Base-by-base conservation (phyloP, 2,113 vertebrate genomes). In the Gobio gobio region DNA sequence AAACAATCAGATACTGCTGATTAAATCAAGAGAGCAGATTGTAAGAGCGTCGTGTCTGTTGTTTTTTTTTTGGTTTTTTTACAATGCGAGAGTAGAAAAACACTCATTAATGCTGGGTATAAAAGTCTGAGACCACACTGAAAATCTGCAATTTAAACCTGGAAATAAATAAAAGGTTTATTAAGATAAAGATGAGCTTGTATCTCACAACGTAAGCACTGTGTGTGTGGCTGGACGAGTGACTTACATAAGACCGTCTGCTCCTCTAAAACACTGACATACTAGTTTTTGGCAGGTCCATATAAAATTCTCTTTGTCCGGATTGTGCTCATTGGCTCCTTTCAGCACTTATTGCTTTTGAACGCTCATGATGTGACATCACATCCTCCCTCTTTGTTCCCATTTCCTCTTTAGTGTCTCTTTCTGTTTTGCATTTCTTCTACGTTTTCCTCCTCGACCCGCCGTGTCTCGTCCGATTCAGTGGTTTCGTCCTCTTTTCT, bases 391-490 rank as follows among this genome's bases (percentile, higher is more conserved):
- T 58, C 70, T 58, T 82, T 45, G 75, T 75, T 47, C 74, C 72
- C 77, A 85, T 49, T 86, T 85, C 88, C 78, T 78, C 86, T 89
- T 81, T 83, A 88, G 82, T 87, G 51, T 61, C 66, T 9, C 29
- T 36, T 70, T 75, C 45, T n/a, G 47, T 70, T 77, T 74, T 68
- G 63, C 47, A 51, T 16, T 51, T 40, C 78, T 45, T 82, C 70
- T 6, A 7, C 91, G 74, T 36, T 89, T 14, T 61, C 47, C 70
- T 61, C 47, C 63, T 33, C 47, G 6, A n/a, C 36, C 64, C 16
- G 36, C 45, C 36, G 14, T 3, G 47, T 40, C 29, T 73, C 58
- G 22, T 91, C 89, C 81, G 73, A 78, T 54, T 90, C 82, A 47
- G 86, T 84, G 6, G 82, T 77, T 73, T 86, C 85, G 64, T 73